Percentiles rank a stretch among this genome's conserved stretches.
Evolutionary conservation across 1,140 invertebrate species (phyloP).

Genomic region (Platorchestia sp.): DNA sequence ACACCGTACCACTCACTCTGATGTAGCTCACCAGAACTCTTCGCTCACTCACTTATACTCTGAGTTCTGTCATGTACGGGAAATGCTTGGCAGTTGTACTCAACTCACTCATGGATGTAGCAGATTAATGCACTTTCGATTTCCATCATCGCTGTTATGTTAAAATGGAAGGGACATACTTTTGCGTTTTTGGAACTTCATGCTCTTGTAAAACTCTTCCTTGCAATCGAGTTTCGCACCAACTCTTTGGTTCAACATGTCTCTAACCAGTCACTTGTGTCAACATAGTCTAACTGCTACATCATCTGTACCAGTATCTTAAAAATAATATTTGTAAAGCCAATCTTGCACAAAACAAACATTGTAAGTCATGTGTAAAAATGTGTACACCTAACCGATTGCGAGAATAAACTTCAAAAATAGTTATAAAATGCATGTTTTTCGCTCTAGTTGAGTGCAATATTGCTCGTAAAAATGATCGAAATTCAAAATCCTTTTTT

Average conservation of each 20-base stretch:
- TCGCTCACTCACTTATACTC: too few species aligned
- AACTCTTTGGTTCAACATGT: neutral
- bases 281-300: too few species aligned
- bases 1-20: too few species aligned
- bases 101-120: too few species aligned
- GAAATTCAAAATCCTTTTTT: neutral
- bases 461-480: neutral
- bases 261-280: neutral
- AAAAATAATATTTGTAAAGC: neutral
- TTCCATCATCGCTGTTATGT: too few species aligned
- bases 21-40: too few species aligned
- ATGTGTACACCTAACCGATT: too few species aligned
- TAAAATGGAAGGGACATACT: too few species aligned
- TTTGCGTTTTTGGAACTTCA: neutral
- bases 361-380: neutral
- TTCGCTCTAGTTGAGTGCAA: neutral
- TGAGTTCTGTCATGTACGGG: too few species aligned
- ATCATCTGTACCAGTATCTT: neutral
- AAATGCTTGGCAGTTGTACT: too few species aligned
- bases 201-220: neutral
- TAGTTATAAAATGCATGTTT: too few species aligned
- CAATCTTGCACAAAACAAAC: neutral
- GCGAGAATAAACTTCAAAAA: too few species aligned
- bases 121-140: neutral
- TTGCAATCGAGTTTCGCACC: neutral